Percentiles rank a stretch among this genome's conserved stretches.
Conservation (phyloP, 2,888 invertebrate genomes). For the Drosophila lacicola region DNA sequence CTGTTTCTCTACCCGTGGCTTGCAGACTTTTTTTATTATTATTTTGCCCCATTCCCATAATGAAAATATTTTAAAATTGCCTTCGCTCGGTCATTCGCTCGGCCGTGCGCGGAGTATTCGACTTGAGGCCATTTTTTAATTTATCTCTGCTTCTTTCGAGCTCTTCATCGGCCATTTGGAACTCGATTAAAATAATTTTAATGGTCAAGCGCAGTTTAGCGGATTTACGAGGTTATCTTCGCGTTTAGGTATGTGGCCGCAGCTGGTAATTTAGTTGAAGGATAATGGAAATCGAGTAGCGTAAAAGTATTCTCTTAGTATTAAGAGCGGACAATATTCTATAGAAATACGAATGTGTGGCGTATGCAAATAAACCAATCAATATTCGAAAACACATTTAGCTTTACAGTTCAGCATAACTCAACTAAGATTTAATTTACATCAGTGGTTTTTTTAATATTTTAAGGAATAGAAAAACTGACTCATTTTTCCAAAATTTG, state of each 20-base stretch:
- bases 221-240: constrained; percentile 15
- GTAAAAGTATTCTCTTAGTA: no score
- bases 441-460: no score
- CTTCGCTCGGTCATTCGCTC: constrained; percentile 37
- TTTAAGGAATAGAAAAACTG: no score
- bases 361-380: no score
- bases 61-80: constrained; percentile 75
- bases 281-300: constrained; percentile 6
- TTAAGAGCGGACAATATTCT: no score
- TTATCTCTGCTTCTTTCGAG: constrained; percentile 3
- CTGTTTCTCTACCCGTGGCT: not conserved
- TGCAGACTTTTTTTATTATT: constrained; percentile 67
- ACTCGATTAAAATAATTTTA: constrained; percentile 52
- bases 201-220: constrained; percentile 41
- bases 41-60: constrained; percentile 60
- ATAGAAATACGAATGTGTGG: no score
- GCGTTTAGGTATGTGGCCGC: constrained; percentile 13
- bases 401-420: no score
- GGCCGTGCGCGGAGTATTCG: constrained; percentile 17
- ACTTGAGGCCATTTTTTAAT: constrained; percentile 50
- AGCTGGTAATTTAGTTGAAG: not conserved
- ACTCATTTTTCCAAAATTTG: no score
- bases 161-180: constrained; percentile 32
- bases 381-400: no score
- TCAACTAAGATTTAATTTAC: no score